These are phyloP conservation scores for Notospermus geniculatus DNA, from an alignment of 1,140 invertebrate species.

Conservation along the genomic window DNA sequence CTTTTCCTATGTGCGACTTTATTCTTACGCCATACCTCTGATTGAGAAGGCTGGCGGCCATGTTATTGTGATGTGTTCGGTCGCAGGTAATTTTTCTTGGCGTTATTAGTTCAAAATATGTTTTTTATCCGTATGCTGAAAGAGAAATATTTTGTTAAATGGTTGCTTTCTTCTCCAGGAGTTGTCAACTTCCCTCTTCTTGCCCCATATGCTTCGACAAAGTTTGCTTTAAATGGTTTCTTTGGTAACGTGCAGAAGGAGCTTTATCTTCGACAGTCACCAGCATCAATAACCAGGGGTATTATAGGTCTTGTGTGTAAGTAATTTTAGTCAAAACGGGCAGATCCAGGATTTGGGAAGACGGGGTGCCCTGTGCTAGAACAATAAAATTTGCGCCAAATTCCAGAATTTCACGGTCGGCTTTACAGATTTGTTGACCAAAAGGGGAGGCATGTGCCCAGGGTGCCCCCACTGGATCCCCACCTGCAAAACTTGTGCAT, in stretches of 20 bases:
- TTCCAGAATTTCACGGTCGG: too few species aligned
- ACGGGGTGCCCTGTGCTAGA: too few species aligned
- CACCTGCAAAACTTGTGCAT: too few species aligned
- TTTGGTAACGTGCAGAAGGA: not conserved
- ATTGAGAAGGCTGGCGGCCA: constrained; percentile 1
- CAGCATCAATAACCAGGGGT: not conserved
- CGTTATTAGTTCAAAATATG: too few species aligned
- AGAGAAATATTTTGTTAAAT: not conserved
- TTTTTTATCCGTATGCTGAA: not conserved
- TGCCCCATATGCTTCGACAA: not conserved
- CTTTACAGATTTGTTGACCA: too few species aligned
- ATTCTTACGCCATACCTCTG: not conserved
- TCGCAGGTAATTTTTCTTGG: not conserved
- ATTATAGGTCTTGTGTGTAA: constrained; percentile 2
- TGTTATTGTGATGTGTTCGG: not conserved
- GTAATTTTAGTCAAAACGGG: not conserved
- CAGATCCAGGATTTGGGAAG: too few species aligned
- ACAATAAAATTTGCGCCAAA: too few species aligned
- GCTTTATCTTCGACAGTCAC: not conserved
- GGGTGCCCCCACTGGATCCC: too few species aligned
- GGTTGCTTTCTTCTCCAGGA: too few species aligned
- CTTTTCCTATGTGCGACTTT: not conserved
- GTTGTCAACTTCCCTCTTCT: not conserved
- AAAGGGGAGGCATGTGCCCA: too few species aligned
- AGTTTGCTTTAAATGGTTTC: not conserved